These are phyloP conservation scores for Diachasmimorpha longicaudata DNA, from an alignment of 1,140 invertebrate species.

Conservation along the genomic window DNA sequence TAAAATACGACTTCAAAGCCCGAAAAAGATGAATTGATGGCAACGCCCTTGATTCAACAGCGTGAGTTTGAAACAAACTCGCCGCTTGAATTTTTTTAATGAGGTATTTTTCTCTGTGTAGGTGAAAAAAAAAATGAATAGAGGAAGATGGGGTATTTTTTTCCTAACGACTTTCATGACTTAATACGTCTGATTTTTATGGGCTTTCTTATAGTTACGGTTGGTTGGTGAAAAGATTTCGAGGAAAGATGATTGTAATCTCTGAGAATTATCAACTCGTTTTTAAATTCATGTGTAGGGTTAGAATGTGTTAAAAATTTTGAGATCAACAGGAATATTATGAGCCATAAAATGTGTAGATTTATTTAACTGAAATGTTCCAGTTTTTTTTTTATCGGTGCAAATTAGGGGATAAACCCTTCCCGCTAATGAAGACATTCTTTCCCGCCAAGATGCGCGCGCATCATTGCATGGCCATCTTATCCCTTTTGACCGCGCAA, in stretches of 20 bases:
- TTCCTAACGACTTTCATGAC: neutral
- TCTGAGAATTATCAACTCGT: too few relatives aligned
- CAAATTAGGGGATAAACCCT: neutral
- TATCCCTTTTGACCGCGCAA: neutral
- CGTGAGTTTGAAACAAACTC: too few relatives aligned
- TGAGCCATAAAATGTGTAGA: neutral
- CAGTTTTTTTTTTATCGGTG: neutral
- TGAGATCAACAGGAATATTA: too few relatives aligned
- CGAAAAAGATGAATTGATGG: too few relatives aligned
- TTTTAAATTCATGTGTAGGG: too few relatives aligned
- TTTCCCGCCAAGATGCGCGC: constrained; percentile 46
- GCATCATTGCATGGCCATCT: constrained; percentile 10
- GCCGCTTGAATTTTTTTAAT: too few relatives aligned
- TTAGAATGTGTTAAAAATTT: too few relatives aligned
- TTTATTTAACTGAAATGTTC: neutral
- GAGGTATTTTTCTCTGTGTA: neutral
- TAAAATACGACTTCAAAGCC: too few relatives aligned
- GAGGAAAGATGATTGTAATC: neutral
- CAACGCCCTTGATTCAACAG: too few relatives aligned
- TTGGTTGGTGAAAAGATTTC: neutral
- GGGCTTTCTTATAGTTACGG: neutral
- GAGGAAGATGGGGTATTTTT: constrained; percentile 28
- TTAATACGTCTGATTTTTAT: neutral
- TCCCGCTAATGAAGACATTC: constrained; percentile 36
- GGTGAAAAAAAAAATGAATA: neutral